Base-by-base conservation (phyloP, 1,140 invertebrate species). In the Papilio polyxenes region DNA sequence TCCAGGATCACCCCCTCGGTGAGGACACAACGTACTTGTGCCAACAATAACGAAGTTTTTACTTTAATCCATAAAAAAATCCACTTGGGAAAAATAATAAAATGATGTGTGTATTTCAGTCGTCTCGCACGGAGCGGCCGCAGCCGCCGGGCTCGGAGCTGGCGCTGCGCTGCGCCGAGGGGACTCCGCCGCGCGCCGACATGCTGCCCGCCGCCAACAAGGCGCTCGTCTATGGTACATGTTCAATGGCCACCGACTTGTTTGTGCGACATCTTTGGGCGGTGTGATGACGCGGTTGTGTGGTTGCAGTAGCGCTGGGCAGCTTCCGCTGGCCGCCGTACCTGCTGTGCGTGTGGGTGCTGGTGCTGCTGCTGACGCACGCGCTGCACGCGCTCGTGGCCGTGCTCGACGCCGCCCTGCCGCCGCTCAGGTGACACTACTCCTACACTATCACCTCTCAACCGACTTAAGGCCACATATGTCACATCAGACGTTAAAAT, bases 301-400 rank as follows among this genome's bases (percentile, higher is more conserved):
- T 48, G 48, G 56, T 82, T 82, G 17, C 87, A 92, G 92, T 91
- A 79, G 91, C 92, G 13, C 69, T 92, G 85, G 88, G 91, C 83
- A 90, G 89, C 8, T 89, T 90, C 85, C 89, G 90, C 56, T 94
- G 93, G 91, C 91, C 93, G 83, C 93, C 93, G 75, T 94, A 93
- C 86, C 81, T 93, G 88, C 81, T 93, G 87, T 86, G 87, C 81
- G 91, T 90, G 88, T 94, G 91, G 91, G 88, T 92, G 86, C 15
- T 89, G 80, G 87, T 91, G 82, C 82, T 93, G 85, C 75, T 92
- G 83, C 80, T 90, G 2, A 88, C 92, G 37, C 93, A 93, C 86
- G 85, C 83, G 75, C 86, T 94, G 84, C 92, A 93, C 87, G 88
- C 87, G 80, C 82, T 92, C 69, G 87, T 87, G 17, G 84, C 62